Percentiles rank a stretch among this genome's conserved stretches.
phyloP scores from a whole-genome alignment of 2,797 vertebrate species.

The Oophaga sylvatica region DNA sequence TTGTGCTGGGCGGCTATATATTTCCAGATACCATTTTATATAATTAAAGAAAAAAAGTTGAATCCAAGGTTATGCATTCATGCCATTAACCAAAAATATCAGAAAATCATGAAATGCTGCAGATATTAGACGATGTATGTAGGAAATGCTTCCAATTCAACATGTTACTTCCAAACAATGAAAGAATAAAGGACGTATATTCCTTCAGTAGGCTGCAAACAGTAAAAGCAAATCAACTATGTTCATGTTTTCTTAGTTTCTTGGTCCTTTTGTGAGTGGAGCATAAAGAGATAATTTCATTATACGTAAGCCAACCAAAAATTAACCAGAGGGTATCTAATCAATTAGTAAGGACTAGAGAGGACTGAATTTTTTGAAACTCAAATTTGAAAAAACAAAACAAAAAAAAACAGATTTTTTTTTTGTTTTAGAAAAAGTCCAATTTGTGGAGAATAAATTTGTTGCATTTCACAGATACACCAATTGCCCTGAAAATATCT shows the following conservation, averaged over 20 bases:
- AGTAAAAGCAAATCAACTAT: too few relatives aligned
- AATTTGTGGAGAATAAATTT: too few relatives aligned
- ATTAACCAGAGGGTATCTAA: too few relatives aligned
- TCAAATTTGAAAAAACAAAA: too few relatives aligned
- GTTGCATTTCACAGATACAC: too few relatives aligned
- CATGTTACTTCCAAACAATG: background rate
- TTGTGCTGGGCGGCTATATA: conserved; percentile 11
- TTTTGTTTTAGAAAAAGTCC: too few relatives aligned
- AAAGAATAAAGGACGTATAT: background rate
- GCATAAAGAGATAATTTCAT: background rate
- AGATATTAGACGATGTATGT: background rate
- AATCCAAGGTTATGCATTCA: background rate
- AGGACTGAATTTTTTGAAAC: too few relatives aligned
- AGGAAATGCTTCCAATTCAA: background rate
- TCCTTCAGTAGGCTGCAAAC: background rate
- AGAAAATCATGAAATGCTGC: background rate
- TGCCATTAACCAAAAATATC: background rate
- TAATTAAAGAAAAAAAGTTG: background rate
- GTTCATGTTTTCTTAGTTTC: background rate
- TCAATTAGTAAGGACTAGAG: too few relatives aligned
- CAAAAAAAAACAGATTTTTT: too few relatives aligned
- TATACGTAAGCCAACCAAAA: background rate
- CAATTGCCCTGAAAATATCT: too few relatives aligned
- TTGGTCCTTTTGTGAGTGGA: background rate
- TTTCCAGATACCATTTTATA: conserved; percentile 21